Base-by-base conservation (phyloP, 2,797 vertebrate genomes). In the Zonotrichia albicollis region DNA sequence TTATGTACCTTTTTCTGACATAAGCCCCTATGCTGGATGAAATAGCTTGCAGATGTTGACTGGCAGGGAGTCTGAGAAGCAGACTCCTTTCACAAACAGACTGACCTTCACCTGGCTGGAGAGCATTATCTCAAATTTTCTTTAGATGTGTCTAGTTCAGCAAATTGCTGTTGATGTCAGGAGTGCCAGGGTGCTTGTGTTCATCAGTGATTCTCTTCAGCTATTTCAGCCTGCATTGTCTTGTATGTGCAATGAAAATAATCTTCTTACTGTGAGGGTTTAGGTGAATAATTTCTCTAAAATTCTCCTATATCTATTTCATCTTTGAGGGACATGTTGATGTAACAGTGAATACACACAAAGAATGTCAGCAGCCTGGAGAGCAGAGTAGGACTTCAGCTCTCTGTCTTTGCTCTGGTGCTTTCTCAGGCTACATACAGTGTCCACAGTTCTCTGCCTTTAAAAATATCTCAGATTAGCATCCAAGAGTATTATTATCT, bases 1-100 rank as follows among this genome's bases (percentile, higher is more conserved):
- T 36, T 60, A 22, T 0, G 0, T 1, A 23, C 23, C 11, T 75
- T 68, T 76, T 53, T 25, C 73, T 50, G 77, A 22, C 27, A 2
- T 0, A 19, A 54, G 72, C n/a, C n/a, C 40, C 40, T 14, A 11
- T 21, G 26, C 86, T 38, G 11, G 27, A 22, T 30, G 60, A 54
- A 64, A 36, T 6, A 57, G 36, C 42, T 76, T 18, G 26, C 54
- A 72, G 53, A 8, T 50, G 22, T 9, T 68, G 62, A 21, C 58
- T 23, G 15, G 18, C 12, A 19, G 38, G 36, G 20, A 74, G 23
- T 20, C 51, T 77, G 57, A 53, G 66, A 61, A 90, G 34, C 29
- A 30, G 51, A 22, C 46, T 40, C 8, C 9, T 57, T 38, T 72
- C 71, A 68, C 38, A 71, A 60, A 64, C 8, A n/a, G 36, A 29